A percentile compares a stretch with the other conserved stretches of the same genome.
Conservation (phyloP, 1,140 invertebrate species). For the Heterodera schachtii region DNA sequence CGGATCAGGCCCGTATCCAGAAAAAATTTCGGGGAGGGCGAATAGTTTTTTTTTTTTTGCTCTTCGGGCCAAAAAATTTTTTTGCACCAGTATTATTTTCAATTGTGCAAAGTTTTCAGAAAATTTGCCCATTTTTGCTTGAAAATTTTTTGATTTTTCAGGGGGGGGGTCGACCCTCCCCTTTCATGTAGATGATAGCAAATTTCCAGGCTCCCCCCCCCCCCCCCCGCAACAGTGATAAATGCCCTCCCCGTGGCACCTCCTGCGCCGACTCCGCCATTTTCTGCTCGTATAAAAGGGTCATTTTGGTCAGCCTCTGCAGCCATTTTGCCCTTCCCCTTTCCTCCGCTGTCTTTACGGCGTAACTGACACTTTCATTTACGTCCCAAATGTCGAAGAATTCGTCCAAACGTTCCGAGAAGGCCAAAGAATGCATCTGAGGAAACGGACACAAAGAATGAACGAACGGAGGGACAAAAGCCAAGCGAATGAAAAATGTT, state of each 20-base stretch:
- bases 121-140: no score
- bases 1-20: no score
- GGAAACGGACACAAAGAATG: conserved; percentile 37
- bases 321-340: conserved; percentile 57
- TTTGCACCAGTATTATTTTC: no score
- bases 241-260: conserved; percentile 13
- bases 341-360: conserved; percentile 53
- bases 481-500: background rate
- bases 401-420: conserved; percentile 46
- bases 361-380: conserved; percentile 52
- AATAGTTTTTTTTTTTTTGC: no score
- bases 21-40: no score
- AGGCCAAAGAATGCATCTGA: conserved; percentile 52
- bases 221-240: background rate
- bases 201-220: background rate
- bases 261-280: conserved; percentile 8
- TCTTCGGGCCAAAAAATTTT: no score
- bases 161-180: no score
- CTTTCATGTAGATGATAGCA: background rate
- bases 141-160: no score
- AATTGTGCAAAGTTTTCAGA: no score
- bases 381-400: conserved; percentile 64
- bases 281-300: conserved; percentile 41
- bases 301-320: conserved; percentile 45
- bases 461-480: no score